Base-by-base conservation (phyloP, 1,140 invertebrate genomes). In the Choristoneura fumiferana region DNA sequence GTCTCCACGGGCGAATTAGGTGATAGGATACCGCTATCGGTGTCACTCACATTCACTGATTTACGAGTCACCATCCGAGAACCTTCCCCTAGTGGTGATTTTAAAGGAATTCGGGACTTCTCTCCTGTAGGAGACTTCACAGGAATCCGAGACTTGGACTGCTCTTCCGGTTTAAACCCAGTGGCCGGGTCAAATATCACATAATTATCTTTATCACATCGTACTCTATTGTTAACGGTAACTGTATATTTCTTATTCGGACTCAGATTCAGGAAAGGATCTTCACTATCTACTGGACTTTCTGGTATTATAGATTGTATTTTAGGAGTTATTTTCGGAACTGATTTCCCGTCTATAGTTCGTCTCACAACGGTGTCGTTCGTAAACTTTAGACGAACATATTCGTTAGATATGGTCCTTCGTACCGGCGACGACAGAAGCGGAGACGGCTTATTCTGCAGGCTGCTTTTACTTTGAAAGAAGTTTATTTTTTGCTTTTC, bases 21-120 rank as follows among this genome's bases (percentile, higher is more conserved):
- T 14, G 91, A 92, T 18, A 91, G 78, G 56, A 92, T 92, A 3
- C 91, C 91, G 68, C 91, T 92, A 71, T 92, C 91, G 6, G 90
- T 89, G 71, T 92, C 91, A 65, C 91, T 92, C 29, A 82, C 77
- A 69, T 73, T 88, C n/a, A 78, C 77, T 18, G 79, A 76, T 65
- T 84, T 85, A 35, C 71, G 67, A 29, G 60, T 61, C 6, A 64
- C 52, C 36, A 39, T 12, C 4, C 69, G 52, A 10, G 74, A 71
- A 45, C 68, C 78, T 70, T 86, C 83, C 55, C 77, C 75, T 13
- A 66, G 56, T 6, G 81, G 80, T 4, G 84, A 82, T 65, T 80
- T 87, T 4, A 79, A 56, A 18, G 84, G 78, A 15, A 82, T 76
- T 43, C 63, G 75, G 4, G 83, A 86, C 60, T 80, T 85, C 12